These are phyloP conservation scores for Upupa epops DNA, from an alignment of 2,113 vertebrate genomes.

Conservation along the genomic window DNA sequence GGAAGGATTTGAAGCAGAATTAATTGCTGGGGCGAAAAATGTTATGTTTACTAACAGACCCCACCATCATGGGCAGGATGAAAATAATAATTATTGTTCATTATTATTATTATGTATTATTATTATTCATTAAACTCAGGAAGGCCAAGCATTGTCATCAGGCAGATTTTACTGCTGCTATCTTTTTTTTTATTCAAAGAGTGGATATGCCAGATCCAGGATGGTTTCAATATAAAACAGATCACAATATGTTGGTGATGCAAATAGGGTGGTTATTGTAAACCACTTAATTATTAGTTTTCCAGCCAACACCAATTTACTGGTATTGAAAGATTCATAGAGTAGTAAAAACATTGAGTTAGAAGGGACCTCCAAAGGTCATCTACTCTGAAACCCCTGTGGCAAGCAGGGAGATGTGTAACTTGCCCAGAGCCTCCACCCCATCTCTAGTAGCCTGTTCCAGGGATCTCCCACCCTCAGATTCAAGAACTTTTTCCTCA, in stretches of 20 bases:
- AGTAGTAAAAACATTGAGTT: too few relatives aligned
- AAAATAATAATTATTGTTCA: background rate
- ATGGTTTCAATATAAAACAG: background rate
- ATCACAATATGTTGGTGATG: background rate
- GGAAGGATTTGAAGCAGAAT: background rate
- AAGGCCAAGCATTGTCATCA: background rate
- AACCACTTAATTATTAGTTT: slow-evolving; percentile 17
- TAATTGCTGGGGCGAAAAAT: slow-evolving; percentile 7
- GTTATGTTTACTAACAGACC: background rate
- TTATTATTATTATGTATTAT: background rate
- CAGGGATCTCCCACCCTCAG: too few relatives aligned
- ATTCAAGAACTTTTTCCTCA: too few relatives aligned
- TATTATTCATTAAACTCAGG: background rate
- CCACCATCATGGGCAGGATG: background rate
- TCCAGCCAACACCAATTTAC: background rate
- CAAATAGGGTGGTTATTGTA: background rate
- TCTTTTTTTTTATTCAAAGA: background rate
- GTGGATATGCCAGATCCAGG: background rate
- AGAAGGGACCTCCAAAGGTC: too few relatives aligned
- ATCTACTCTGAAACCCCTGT: too few relatives aligned
- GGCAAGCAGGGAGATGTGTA: too few relatives aligned
- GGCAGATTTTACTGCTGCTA: background rate
- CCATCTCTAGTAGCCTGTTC: too few relatives aligned
- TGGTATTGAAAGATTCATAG: background rate
- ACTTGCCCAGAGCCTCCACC: too few relatives aligned